Percentiles rank a stretch among this genome's conserved stretches.
phyloP scores from a whole-genome alignment of 2,797 vertebrate species.

The Neostethus bicornis region DNA sequence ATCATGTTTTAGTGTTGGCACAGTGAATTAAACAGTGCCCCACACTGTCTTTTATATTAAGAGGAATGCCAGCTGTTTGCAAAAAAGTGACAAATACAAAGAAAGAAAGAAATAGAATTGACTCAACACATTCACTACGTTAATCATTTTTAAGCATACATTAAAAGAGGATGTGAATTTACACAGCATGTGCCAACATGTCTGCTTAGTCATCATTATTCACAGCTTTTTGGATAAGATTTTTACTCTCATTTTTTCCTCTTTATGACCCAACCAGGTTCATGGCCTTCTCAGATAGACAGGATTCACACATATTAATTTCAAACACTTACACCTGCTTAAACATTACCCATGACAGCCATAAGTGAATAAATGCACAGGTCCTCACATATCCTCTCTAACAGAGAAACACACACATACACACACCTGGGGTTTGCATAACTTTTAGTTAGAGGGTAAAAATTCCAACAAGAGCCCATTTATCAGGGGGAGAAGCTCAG shows the following conservation, averaged over 20 bases:
- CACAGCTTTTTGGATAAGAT: conserved; percentile 37
- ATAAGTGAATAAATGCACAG: conserved; percentile 58
- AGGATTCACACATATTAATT: conserved; percentile 30
- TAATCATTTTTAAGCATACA: conserved; percentile 31
- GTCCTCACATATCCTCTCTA: conserved; percentile 37
- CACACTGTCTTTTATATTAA: conserved; percentile 21
- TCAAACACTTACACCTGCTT: conserved; percentile 48
- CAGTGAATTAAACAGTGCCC: too few species aligned
- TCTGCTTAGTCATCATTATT: conserved; percentile 34
- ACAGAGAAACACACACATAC: conserved; percentile 38
- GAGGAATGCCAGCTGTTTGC: conserved; percentile 37
- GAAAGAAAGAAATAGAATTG: conserved; percentile 9
- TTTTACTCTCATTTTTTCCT: conserved; percentile 19
- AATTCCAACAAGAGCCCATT: conserved; percentile 83
- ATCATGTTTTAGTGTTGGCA: too few species aligned
- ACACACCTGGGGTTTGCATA: conserved; percentile 74
- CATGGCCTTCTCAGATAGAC: conserved; percentile 24
- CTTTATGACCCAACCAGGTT: conserved; percentile 37
- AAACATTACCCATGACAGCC: conserved; percentile 67
- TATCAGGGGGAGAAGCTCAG: conserved; percentile 79
- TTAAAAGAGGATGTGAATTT: conserved; percentile 31
- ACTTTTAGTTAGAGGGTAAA: conserved; percentile 58
- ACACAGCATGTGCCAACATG: conserved; percentile 53
- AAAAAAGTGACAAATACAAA: conserved; percentile 34
- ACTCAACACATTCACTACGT: conserved; percentile 40